Conservation (phyloP, 2,113 vertebrate species). For the Anhinga anhinga region DNA sequence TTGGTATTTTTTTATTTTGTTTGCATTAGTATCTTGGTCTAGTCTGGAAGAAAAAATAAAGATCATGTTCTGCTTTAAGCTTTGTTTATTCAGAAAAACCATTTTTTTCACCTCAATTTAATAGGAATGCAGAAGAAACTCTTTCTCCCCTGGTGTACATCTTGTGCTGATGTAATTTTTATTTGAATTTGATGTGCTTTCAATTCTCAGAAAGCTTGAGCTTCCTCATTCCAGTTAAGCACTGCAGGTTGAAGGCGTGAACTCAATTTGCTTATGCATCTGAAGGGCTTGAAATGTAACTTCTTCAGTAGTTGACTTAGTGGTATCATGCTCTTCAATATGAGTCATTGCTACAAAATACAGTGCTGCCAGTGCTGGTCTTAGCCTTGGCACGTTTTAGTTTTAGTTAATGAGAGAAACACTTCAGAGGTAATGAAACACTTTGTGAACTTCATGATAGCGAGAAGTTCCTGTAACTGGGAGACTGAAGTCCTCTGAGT, state of each 20-base stretch:
- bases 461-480: not conserved
- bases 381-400: not conserved
- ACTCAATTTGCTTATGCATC: not conserved
- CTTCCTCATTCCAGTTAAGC: not conserved
- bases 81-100: not conserved
- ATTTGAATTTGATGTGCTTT: not conserved
- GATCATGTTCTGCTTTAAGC: not conserved
- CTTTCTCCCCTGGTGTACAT: not conserved
- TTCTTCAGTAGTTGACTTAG: not conserved
- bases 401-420: not conserved
- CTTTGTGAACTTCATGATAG: not conserved
- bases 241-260: not conserved
- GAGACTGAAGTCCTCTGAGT: not conserved
- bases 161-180: not conserved
- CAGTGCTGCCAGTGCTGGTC: not conserved
- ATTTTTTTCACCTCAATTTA: not conserved
- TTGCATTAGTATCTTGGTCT: not conserved
- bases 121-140: not conserved
- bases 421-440: not conserved
- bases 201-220: not conserved
- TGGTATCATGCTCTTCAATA: not conserved
- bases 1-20: not conserved
- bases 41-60: not conserved
- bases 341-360: not conserved
- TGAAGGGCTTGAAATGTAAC: not conserved